Base-by-base conservation (phyloP, 1,140 invertebrate species). In the Drosophila ironensis region DNA sequence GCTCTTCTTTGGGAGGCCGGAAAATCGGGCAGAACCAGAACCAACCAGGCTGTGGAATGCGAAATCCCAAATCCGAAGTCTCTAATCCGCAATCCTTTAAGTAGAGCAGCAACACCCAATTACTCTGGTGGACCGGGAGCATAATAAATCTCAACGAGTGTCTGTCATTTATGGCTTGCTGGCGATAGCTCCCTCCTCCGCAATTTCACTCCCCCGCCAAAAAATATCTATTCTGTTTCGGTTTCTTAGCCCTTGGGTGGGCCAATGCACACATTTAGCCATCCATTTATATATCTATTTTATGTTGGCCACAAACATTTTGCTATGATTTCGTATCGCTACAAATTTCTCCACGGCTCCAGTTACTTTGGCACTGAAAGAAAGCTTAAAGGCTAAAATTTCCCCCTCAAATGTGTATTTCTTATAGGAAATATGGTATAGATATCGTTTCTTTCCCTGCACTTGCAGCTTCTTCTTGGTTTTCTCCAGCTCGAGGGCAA, bases 401-500 rank as follows among this genome's bases (percentile, higher is more conserved):
- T 22, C 20, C n/a, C n/a, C n/a, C n/a, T n/a, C n/a, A n/a, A n/a
- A n/a, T n/a, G n/a, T n/a, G n/a, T 17, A 37, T 37, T 37, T 3
- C 3, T n/a, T 11, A 37, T 2, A 9, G 2, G 14, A 37, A 16
- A 16, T 16, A 37, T 25, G 12, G 14, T 33, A 33, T 33, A 5
- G 1, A 6, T 33, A 14, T 33, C 22, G n/a, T 9, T n/a, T 9
- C 4, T 9, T 25, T 22, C n/a, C 1, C 16, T 46, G 50, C 33
- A 40, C 14, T 7, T 48, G 24, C 8, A 20, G 11, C 25, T 54
- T 20, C 45, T 56, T 27, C 7, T 60, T 20, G 8, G 47, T 45
- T 37, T 64, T 47, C 60, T 68, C 27, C 33, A 59, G 57, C 66
- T 75, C 40, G 51, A 78, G 78, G 77, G 73, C 78, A 84, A 82